phyloP scores from a whole-genome alignment of 2,797 vertebrate genomes.

The Aselliscus stoliczkanus region DNA sequence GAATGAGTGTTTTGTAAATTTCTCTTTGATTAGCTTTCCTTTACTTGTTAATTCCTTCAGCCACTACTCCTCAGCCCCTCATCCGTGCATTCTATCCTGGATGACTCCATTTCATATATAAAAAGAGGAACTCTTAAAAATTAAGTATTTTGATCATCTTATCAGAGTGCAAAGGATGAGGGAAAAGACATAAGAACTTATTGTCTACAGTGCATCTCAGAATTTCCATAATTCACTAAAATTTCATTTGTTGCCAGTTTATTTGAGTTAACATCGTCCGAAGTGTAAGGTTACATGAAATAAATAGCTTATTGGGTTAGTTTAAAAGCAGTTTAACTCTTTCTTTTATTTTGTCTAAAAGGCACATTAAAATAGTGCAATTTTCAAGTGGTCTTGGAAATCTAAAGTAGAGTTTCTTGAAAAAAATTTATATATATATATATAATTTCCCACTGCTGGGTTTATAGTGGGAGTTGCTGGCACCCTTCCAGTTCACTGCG shows the following conservation, averaged over 20 bases:
- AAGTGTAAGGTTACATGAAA: constrained; percentile 80
- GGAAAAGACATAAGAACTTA: constrained; percentile 70
- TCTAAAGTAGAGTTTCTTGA: constrained; percentile 82
- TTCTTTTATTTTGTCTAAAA: constrained; percentile 82
- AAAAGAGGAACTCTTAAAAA: background rate
- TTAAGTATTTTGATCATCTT: constrained; percentile 68
- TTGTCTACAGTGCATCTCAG: constrained; percentile 70
- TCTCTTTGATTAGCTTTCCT: constrained; percentile 19
- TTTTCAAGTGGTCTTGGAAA: constrained; percentile 81
- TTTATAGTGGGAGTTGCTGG: constrained; percentile 84
- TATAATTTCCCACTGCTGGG: constrained; percentile 79
- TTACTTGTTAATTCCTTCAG: background rate
- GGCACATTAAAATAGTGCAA: constrained; percentile 79
- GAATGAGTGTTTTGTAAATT: background rate
- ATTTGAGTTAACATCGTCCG: constrained; percentile 78
- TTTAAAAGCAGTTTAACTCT: constrained; percentile 84
- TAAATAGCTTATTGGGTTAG: constrained; percentile 84
- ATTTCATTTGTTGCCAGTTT: constrained; percentile 67
- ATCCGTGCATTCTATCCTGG: background rate
- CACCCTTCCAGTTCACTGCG: constrained; percentile 83
- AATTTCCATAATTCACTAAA: constrained; percentile 77
- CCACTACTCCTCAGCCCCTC: background rate
- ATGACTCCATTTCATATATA: background rate
- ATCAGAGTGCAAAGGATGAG: constrained; percentile 63
- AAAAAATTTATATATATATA: background rate